Base-by-base conservation (phyloP, 2,113 vertebrate species). In the Bubo bubo region DNA sequence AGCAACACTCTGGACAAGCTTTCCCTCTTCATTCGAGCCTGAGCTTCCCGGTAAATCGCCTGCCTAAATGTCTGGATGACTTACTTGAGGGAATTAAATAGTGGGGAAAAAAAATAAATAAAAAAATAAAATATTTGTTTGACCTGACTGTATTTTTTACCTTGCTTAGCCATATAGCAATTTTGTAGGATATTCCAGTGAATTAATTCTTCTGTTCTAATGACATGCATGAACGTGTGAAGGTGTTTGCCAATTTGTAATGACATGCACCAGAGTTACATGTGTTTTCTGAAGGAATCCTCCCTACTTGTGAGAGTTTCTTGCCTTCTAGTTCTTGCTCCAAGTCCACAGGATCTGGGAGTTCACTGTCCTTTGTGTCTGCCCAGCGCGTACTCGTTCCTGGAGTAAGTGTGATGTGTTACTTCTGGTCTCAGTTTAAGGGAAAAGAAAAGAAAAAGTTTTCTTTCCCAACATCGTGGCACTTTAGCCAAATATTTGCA, bases 401-500 rank as follows among this genome's bases (percentile, higher is more conserved):
- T 0, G 1, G 28, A 23, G 5, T 52, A 47, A 71, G 32, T 30
- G 19, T 34, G 32, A 26, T 64, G n/a, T 52, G 19, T 82, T 83
- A 77, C 39, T 89, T 75, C 62, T 85, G 19, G 7, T 59, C 32
- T 86, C 55, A 7, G 17, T 53, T 74, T 85, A 75, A 77, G 45
- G 7, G 4, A 58, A 20, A 14, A 59, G 9, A 4, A 49, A 32
- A 10, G 26, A 39, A 68, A 30, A 39, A 9, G 5, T 49, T 45
- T 22, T 26, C 19, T 77, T 74, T 81, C 56, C 19, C 50, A 80
- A 53, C 4, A 43, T 77, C 43, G 5, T 10, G 34, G 47, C 34
- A 45, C 55, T 89, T 49, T 12, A 94, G 35, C 50, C 37, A 82
- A 82, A 89, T 85, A 81, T 84, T 72, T 87, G 53, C 77, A 64